Percentiles rank a stretch among this genome's conserved stretches.
phyloP scores from a whole-genome alignment of 2,888 invertebrate genomes.

The Sinotaia quadrata region DNA sequence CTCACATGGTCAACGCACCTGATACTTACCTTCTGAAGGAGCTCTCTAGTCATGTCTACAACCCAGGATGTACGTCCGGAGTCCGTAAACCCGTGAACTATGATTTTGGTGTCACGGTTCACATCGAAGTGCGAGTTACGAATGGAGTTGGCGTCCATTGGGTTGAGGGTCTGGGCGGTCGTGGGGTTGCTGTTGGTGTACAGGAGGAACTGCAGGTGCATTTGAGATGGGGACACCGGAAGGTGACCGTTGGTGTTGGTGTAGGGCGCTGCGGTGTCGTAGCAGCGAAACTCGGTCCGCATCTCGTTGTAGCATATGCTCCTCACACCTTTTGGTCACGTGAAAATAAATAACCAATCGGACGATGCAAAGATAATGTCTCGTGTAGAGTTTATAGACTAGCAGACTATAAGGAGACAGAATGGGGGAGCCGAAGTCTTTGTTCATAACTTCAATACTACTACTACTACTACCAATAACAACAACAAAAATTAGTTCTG shows the following conservation, averaged over 20 bases:
- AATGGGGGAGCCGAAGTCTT: background rate
- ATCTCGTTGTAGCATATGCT: slow-evolving; percentile 23
- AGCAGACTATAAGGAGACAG: background rate
- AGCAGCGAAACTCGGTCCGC: slow-evolving; percentile 17
- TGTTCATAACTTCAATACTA: background rate
- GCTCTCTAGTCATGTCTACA: slow-evolving; percentile 42
- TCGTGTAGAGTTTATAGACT: background rate
- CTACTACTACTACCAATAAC: no score
- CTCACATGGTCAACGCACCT: no score
- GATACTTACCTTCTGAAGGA: slow-evolving; percentile 45
- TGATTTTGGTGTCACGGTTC: slow-evolving; percentile 46
- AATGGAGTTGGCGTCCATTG: slow-evolving; percentile 32
- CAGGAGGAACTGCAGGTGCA: slow-evolving; percentile 21
- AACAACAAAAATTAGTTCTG: no score
- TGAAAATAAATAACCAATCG: background rate
- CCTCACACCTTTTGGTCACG: background rate
- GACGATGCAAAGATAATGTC: background rate
- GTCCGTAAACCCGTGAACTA: slow-evolving; percentile 59
- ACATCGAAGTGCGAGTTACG: slow-evolving; percentile 39
- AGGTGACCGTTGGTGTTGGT: slow-evolving; percentile 35
- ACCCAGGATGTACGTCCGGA: slow-evolving; percentile 48
- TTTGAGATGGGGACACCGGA: slow-evolving; percentile 22
- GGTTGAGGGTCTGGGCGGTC: background rate
- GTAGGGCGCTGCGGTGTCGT: slow-evolving; percentile 21
- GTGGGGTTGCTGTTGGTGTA: slow-evolving; percentile 18